A percentile compares a stretch with the other conserved stretches of the same genome.
These are phyloP conservation scores for Sciurus niger DNA, from an alignment of 2,113 vertebrate genomes.

Conservation along the genomic window DNA sequence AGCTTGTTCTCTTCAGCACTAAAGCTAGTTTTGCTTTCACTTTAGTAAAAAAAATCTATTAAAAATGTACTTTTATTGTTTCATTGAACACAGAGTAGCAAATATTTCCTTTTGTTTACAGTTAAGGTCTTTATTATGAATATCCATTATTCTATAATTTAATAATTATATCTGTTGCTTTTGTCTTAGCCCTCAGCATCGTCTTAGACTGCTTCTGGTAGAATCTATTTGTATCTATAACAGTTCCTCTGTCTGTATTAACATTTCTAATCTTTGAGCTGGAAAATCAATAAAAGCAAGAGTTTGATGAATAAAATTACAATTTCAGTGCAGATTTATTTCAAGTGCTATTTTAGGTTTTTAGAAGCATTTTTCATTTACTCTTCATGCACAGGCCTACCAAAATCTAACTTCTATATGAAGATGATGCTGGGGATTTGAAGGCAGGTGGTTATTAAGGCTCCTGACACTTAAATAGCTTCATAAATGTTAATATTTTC, in stretches of 20 bases:
- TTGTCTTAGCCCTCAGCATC: conserved; percentile 39
- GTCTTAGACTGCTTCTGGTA: conserved; percentile 31
- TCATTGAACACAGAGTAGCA: conserved; percentile 28
- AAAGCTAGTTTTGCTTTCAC: conserved; percentile 48
- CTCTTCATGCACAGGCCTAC: background rate
- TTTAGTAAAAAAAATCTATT: conserved; percentile 52
- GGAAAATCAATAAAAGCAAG: conserved; percentile 48
- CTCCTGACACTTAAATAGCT: background rate
- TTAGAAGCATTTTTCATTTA: conserved; percentile 58
- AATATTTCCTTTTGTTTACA: conserved; percentile 52
- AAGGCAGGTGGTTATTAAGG: background rate
- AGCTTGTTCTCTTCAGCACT: background rate
- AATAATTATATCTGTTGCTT: background rate
- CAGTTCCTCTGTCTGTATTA: background rate
- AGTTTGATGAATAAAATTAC: conserved; percentile 55
- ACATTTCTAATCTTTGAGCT: conserved; percentile 44
- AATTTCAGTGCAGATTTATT: background rate
- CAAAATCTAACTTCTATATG: conserved; percentile 11
- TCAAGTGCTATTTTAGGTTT: conserved; percentile 38
- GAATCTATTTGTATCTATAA: background rate
- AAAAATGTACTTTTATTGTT: conserved; percentile 37
- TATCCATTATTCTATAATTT: conserved; percentile 13
- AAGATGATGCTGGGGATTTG: background rate
- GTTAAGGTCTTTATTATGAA: background rate
- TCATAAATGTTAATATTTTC: conserved; percentile 33